These are phyloP conservation scores for Lathronympha strigana DNA, from an alignment of 2,888 invertebrate genomes.

Conservation along the genomic window DNA sequence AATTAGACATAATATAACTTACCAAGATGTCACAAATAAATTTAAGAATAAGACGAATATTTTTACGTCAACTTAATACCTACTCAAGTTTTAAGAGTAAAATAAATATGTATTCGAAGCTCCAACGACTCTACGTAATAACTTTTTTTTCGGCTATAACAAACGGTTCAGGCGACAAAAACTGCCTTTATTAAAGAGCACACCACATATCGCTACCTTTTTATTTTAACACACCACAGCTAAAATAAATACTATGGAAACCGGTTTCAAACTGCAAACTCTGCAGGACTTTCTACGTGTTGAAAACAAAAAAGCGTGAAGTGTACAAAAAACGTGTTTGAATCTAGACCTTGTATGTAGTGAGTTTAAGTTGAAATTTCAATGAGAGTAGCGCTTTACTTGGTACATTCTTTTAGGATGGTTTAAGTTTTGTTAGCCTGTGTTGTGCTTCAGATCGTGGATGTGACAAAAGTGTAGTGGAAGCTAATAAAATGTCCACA, in stretches of 20 bases:
- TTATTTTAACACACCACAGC: constrained; percentile 10
- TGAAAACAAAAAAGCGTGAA: background rate
- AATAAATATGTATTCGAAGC: constrained; percentile 18
- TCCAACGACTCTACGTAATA: constrained; percentile 22
- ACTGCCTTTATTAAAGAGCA: constrained; percentile 36
- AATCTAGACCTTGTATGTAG: background rate
- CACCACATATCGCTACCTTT: constrained; percentile 25
- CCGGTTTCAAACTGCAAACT: background rate
- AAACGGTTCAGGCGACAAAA: constrained; percentile 37
- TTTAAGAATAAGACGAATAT: too few relatives aligned
- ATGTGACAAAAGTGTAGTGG: constrained; percentile 34
- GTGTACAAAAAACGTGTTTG: background rate
- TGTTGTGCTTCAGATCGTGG: constrained; percentile 18
- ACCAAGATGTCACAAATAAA: too few relatives aligned
- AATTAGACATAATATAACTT: too few relatives aligned
- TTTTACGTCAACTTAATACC: background rate
- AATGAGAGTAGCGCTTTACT: background rate
- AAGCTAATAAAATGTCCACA: constrained; percentile 50
- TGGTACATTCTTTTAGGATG: background rate
- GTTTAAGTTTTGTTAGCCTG: constrained; percentile 25
- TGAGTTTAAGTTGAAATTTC: background rate
- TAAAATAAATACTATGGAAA: background rate
- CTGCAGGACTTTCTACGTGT: constrained; percentile 35
- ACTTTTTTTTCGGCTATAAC: constrained; percentile 37
- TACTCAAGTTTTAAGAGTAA: constrained; percentile 5